Conservation (phyloP, 2,797 vertebrate species). For the Poeciliopsis turneri region DNA sequence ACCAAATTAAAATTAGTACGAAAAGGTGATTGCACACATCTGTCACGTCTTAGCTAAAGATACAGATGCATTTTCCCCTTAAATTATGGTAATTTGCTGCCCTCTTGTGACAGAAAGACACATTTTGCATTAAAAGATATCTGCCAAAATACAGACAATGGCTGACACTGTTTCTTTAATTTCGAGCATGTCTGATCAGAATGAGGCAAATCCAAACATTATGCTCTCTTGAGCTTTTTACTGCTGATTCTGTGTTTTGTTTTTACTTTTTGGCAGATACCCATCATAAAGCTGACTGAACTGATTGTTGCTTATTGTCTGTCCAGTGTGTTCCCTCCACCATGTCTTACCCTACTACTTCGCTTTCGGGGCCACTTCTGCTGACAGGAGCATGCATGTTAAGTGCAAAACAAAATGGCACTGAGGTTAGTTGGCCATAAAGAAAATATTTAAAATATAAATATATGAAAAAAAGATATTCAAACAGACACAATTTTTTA, state of each 20-base stretch:
- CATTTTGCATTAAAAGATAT: conserved; percentile 8
- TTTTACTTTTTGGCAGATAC: conserved; percentile 11
- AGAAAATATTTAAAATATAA: conserved; percentile 1
- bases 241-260: background rate
- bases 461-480: conserved; percentile 6
- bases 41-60: background rate
- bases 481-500: conserved; percentile 1
- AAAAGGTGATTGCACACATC: background rate
- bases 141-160: background rate
- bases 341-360: conserved; percentile 77
- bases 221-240: background rate
- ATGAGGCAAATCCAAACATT: background rate
- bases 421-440: conserved; percentile 56
- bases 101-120: conserved; percentile 81
- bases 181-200: background rate
- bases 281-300: background rate
- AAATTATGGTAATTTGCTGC: conserved; percentile 78
- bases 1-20: background rate
- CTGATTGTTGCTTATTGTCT: background rate
- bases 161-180: background rate
- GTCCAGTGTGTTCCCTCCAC: conserved; percentile 32
- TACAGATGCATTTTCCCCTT: too few species aligned
- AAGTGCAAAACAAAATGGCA: conserved; percentile 65
- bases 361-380: conserved; percentile 85
- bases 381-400: conserved; percentile 59